phyloP scores from a whole-genome alignment of 2,113 vertebrate species.

The Emydocephalus ijimae region DNA sequence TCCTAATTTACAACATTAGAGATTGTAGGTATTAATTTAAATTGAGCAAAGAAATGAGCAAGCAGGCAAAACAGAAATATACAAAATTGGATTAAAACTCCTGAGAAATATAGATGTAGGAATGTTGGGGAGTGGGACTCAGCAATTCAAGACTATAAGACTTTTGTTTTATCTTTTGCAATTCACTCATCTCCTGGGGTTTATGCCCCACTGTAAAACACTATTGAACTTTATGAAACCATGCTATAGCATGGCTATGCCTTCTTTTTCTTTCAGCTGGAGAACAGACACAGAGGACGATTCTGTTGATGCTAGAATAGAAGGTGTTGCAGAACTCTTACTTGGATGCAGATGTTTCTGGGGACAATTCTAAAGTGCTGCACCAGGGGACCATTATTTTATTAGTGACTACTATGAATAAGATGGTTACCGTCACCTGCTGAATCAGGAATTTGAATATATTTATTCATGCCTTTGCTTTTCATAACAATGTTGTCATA shows the following conservation, averaged over 20 bases:
- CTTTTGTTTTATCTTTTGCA: neutral
- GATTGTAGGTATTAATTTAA: neutral
- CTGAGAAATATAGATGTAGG: neutral
- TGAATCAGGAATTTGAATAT: neutral
- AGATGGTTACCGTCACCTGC: neutral
- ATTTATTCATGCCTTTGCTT: neutral
- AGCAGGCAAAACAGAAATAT: neutral
- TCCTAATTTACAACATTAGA: neutral
- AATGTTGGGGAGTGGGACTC: neutral
- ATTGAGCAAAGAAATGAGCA: neutral
- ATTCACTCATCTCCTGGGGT: neutral
- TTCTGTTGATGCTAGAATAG: neutral
- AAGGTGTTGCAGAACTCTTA: neutral
- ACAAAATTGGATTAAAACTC: neutral
- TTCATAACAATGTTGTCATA: neutral
- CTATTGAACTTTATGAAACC: neutral
- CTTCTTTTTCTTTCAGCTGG: neutral
- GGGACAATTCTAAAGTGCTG: neutral
- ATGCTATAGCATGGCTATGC: neutral
- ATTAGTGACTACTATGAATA: neutral
- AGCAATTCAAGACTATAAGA: neutral
- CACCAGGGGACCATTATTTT: neutral
- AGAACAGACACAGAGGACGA: neutral
- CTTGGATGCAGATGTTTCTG: neutral
- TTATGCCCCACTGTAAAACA: neutral